A percentile compares a stretch with the other conserved stretches of the same genome.
Conservation (phyloP, 2,113 vertebrate genomes). For the Cyanistes caeruleus region DNA sequence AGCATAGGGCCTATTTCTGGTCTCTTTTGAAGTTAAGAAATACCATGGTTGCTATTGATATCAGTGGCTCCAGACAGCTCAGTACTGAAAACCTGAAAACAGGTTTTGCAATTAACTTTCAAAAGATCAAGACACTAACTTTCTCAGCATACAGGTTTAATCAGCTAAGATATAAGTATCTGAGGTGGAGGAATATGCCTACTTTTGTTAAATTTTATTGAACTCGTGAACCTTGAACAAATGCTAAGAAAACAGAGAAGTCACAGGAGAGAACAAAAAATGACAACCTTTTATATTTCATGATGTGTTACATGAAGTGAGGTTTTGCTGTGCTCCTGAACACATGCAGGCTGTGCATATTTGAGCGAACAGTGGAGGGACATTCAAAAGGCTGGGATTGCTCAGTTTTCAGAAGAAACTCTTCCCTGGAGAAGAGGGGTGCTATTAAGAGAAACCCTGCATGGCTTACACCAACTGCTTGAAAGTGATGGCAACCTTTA, state of each 20-base stretch:
- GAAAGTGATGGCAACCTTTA: background rate
- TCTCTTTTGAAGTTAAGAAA: background rate
- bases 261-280: background rate
- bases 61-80: background rate
- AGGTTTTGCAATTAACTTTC: background rate
- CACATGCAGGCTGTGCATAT: background rate
- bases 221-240: background rate
- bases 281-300: background rate
- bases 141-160: background rate
- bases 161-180: background rate
- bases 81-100: background rate
- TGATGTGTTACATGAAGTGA: rapidly evolving
- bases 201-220: background rate
- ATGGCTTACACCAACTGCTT: background rate
- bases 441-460: background rate
- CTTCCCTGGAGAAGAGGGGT: background rate
- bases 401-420: background rate
- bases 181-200: background rate
- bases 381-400: background rate
- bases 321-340: background rate
- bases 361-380: background rate
- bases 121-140: background rate
- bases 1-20: background rate
- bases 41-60: background rate
- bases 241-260: background rate